Base-by-base conservation (phyloP, 1,140 invertebrate species). In the Pararge aegeria region DNA sequence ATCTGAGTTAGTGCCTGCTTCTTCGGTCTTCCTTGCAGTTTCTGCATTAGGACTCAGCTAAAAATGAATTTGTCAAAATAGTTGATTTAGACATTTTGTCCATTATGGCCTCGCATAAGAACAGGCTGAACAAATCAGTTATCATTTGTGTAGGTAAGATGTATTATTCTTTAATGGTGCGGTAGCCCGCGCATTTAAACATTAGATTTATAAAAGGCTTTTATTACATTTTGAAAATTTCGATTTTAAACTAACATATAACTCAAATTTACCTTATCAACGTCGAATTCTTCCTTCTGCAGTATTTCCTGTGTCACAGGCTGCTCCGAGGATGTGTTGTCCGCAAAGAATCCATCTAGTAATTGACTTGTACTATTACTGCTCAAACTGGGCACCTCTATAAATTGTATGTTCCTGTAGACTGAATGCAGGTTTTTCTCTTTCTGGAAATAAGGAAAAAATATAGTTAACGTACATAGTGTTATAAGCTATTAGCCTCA, bases 291-390 rank as follows among this genome's bases (percentile, higher is more conserved):
- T 1, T 71, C 68, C 21, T 78, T 76, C 16, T 50, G 60, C 46
- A 53, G 40, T 12, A 54, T 66, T 61, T 58, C 66, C 18, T 61
- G 67, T 1, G 68, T 68, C 0, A 71, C 58, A 3, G 30, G 21
- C 55, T 70, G 64, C 0, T 74, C 64, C 0, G 63, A n/a, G n/a
- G n/a, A n/a, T 12, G 30, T 37, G 1, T 53, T 58, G 0, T 63
- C 66, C 0, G 64, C 55, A 53, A 88, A 87, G 67, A 87, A 84
- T 9, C 78, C 80, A 0, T 88, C 85, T 13, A 88, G 56, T 3
- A 85, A 66, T 55, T 79, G 80, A 49, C 49, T 71, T 5, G 70
- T 44, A 24, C 46, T 29, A 21, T 61, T 75, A 30, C 21, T 72
- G 57, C 40, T 68, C n/a, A 78, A 29, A n/a, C 21, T 55, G 0